These are phyloP conservation scores for Gracilinanus agilis DNA, from an alignment of 2,113 vertebrate genomes.

Conservation along the genomic window DNA sequence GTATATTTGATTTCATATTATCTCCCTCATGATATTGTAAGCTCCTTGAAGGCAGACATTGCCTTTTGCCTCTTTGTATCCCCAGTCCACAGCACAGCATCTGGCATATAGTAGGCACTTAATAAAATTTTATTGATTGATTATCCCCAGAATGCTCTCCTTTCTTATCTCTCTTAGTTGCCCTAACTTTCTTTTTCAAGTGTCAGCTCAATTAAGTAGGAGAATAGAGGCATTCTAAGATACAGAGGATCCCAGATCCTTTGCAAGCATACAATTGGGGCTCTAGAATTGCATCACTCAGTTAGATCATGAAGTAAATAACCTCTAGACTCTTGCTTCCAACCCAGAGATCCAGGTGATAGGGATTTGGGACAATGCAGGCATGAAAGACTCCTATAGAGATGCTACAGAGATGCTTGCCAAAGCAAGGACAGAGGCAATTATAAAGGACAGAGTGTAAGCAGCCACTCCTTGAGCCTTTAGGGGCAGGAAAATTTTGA, in stretches of 20 bases:
- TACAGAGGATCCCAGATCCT: not conserved
- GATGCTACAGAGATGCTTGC: not conserved
- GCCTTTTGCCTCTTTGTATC: not conserved
- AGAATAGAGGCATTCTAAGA: not conserved
- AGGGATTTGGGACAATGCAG: not conserved
- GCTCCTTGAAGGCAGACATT: not conserved
- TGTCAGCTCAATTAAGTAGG: not conserved
- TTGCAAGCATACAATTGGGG: not conserved
- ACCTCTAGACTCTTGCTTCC: not conserved
- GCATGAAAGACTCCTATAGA: not conserved
- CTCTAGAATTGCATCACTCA: too few relatives aligned
- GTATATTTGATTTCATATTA: not conserved
- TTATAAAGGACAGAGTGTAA: not conserved
- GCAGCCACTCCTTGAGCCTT: not conserved
- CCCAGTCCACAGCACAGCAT: not conserved
- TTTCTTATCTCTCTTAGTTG: not conserved
- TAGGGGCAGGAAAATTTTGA: not conserved
- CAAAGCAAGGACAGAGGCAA: not conserved
- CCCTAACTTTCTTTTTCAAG: too few relatives aligned
- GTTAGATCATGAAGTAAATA: not conserved
- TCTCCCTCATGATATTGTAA: not conserved
- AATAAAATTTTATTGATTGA: not conserved
- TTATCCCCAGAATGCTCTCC: not conserved
- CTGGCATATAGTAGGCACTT: not conserved
- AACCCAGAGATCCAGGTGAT: not conserved